Base-by-base conservation (phyloP, 2,888 invertebrate genomes). In the Scotopteryx bipunctaria region DNA sequence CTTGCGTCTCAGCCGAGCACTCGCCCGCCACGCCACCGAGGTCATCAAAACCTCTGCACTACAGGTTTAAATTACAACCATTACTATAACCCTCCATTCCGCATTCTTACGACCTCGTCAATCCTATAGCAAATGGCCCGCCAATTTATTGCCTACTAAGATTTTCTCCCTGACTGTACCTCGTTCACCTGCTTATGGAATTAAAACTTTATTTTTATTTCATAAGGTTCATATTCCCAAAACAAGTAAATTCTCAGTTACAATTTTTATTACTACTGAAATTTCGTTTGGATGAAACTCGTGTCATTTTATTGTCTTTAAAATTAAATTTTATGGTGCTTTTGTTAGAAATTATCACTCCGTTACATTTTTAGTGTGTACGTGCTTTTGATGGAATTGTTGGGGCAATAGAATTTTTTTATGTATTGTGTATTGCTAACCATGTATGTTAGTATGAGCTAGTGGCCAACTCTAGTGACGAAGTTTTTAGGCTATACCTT, bases 271-370 rank as follows among this genome's bases (percentile, higher is more conserved):
- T 31, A 40, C 43, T 13, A 13, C 13, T 27, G 36, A 41, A 52
- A 55, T 61, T 51, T 58, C 52, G 44, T 49, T 61, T 56, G 52
- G 46, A 51, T 49, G 50, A 33, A 17, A 41, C 47, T 31, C 54
- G 43, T 42, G 25, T 47, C 29, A 29, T 36, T 57, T 56, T 56
- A 58, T 56, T 52, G 54, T 52, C 37, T 41, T 55, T 52, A 55
- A 57, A 60, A 51, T 61, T 58, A 50, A 55, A 58, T 58, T 58
- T 52, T 44, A 49, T 9, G 35, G 13, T 25, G 17, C 23, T 44
- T 41, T 14, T 21, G 27, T 25, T 51, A 25, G 13, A 29, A 50
- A 44, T 58, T 54, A 49, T 49, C 29, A 36, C 53, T n/a, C 25
- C 35, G 33, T 33, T 17, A 42, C 15, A 21, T 9, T 49, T 38